A percentile compares a stretch with the other conserved stretches of the same genome.
Evolutionary conservation across 2,888 invertebrate species (phyloP).

Genomic region (Sarcophaga subvicina): DNA sequence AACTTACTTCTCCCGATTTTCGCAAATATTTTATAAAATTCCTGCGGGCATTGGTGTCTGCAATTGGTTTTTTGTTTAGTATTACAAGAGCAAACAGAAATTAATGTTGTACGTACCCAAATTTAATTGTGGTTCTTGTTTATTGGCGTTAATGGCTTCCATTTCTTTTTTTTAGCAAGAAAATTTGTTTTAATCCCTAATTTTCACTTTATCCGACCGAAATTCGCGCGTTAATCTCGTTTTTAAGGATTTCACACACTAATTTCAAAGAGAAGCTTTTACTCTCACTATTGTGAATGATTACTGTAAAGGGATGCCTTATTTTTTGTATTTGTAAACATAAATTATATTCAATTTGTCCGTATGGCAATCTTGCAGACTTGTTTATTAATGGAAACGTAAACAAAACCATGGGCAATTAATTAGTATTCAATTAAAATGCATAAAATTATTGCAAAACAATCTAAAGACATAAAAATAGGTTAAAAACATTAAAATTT

Average conservation of each 20-base stretch:
- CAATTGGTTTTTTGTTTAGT: constrained; percentile 18
- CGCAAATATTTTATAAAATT: constrained; percentile 78
- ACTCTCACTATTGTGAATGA: constrained; percentile 38
- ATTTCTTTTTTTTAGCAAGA: constrained; percentile 64
- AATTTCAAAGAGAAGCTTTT: constrained; percentile 47
- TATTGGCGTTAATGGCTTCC: constrained; percentile 75
- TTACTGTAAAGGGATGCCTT: background rate
- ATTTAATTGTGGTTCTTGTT: constrained; percentile 76
- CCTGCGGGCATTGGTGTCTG: constrained; percentile 79
- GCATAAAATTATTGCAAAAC: constrained; percentile 56
- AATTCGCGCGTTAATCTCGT: constrained; percentile 38
- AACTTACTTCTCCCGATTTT: constrained; percentile 77
- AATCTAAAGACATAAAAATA: constrained; percentile 7
- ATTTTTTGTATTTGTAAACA: background rate
- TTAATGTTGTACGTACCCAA: constrained; percentile 71
- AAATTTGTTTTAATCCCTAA: background rate
- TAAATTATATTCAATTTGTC: no score
- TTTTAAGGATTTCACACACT: background rate
- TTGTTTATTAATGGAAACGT: constrained; percentile 50
- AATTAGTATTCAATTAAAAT: constrained; percentile 53
- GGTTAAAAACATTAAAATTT: constrained; percentile 17
- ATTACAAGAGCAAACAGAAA: background rate
- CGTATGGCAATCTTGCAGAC: constrained; percentile 27
- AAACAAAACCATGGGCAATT: constrained; percentile 49
- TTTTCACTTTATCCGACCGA: background rate